Evolutionary conservation across 2,888 invertebrate species (phyloP).

Genomic region (Notodonta dromedarius): DNA sequence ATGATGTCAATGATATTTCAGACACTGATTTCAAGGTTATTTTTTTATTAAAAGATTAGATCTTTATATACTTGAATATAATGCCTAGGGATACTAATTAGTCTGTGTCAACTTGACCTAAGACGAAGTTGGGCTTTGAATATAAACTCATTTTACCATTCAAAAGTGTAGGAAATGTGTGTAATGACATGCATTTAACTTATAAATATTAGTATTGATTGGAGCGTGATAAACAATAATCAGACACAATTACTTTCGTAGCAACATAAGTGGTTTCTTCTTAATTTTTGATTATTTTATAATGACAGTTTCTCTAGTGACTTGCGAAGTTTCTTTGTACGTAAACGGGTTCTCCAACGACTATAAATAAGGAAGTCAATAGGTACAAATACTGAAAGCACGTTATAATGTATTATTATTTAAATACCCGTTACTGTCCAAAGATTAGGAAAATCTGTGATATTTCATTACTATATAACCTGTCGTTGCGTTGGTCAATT

Average conservation of each 20-base stretch:
- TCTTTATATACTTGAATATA: constrained; percentile 75
- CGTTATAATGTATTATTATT: constrained; percentile 54
- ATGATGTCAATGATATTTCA: constrained; percentile 81
- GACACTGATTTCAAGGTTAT: constrained; percentile 79
- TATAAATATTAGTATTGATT: constrained; percentile 73
- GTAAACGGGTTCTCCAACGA: constrained; percentile 73
- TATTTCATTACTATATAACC: constrained; percentile 81
- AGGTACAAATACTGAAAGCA: constrained; percentile 68
- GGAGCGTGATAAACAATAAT: constrained; percentile 69
- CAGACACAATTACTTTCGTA: constrained; percentile 75
- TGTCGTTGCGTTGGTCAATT: constrained; percentile 84
- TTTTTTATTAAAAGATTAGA: constrained; percentile 73
- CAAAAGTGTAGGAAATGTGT: constrained; percentile 66
- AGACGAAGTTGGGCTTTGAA: constrained; percentile 62
- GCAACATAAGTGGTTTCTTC: constrained; percentile 74
- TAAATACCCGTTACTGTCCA: constrained; percentile 82
- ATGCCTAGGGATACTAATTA: constrained; percentile 71
- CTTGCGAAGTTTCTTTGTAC: constrained; percentile 76
- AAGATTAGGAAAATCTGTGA: constrained; percentile 84
- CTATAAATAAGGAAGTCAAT: constrained; percentile 64
- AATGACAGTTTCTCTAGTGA: constrained; percentile 72
- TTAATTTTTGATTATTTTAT: constrained; percentile 71
- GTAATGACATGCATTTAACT: constrained; percentile 78
- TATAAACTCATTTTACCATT: constrained; percentile 63
- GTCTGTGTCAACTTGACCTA: constrained; percentile 67